These are phyloP conservation scores for Pygoscelis antarcticus DNA, from an alignment of 2,113 vertebrate species.

Conservation along the genomic window DNA sequence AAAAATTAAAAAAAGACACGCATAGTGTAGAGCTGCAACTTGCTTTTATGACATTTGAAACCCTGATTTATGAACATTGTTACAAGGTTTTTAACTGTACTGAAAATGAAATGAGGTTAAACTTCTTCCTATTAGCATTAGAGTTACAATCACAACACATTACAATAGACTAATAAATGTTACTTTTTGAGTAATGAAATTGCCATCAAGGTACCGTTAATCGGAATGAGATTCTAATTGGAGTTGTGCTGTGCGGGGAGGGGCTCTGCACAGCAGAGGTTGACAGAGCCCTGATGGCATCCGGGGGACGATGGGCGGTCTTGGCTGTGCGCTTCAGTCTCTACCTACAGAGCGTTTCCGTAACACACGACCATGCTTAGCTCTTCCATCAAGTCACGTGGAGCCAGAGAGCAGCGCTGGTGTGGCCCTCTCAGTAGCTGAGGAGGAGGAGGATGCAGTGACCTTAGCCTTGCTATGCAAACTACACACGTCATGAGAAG, in stretches of 20 bases:
- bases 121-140: slow-evolving; percentile 71
- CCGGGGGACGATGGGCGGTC: neutral
- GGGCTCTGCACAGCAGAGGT: neutral
- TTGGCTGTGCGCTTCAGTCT: neutral
- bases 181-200: slow-evolving; percentile 75
- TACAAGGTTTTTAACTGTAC: slow-evolving; percentile 65
- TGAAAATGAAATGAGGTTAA: slow-evolving; percentile 72
- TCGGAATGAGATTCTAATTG: slow-evolving; percentile 62
- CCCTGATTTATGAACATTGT: slow-evolving; percentile 71
- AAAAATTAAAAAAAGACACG: neutral
- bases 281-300: neutral
- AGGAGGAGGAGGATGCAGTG: neutral
- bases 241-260: neutral
- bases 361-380: accelerated
- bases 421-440: no score
- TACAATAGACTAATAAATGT: slow-evolving; percentile 73
- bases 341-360: accelerated
- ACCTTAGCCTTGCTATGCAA: neutral
- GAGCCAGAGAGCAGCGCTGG: neutral
- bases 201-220: slow-evolving; percentile 68
- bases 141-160: slow-evolving; percentile 71
- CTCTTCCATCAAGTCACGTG: accelerated
- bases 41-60: slow-evolving; percentile 60
- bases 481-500: accelerated
- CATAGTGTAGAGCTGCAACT: neutral